Percentiles rank a stretch among this genome's conserved stretches.
phyloP scores from a whole-genome alignment of 2,888 invertebrate genomes.

The Acanthococcus lagerstroemiae region DNA sequence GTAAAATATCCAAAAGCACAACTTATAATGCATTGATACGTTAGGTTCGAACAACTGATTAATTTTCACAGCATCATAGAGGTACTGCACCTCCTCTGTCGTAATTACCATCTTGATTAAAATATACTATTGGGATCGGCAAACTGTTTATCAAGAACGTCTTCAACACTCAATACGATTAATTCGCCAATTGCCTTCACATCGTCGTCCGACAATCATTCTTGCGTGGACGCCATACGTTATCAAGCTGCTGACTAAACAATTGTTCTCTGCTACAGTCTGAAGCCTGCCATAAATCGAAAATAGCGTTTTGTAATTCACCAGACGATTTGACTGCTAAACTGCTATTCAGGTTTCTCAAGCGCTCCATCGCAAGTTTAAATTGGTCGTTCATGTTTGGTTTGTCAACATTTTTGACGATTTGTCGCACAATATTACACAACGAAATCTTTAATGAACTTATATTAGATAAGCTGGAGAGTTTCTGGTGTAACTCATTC shows the following conservation, averaged over 20 bases:
- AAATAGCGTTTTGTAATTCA: background rate
- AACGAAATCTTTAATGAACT: background rate
- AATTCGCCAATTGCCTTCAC: background rate
- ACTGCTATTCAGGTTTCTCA: background rate
- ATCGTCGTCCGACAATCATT: background rate
- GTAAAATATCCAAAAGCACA: too few species aligned
- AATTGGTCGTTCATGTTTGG: background rate
- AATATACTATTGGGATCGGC: background rate
- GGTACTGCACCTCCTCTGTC: too few species aligned
- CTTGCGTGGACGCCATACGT: background rate
- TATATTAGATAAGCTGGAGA: background rate
- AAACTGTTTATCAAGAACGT: background rate
- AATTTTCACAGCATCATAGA: too few species aligned
- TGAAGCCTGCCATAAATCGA: background rate
- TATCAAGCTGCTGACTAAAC: background rate
- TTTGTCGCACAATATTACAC: background rate
- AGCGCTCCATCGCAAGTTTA: background rate
- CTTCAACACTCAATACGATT: background rate
- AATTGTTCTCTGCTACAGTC: background rate
- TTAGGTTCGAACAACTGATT: too few species aligned
- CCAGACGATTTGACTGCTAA: background rate
- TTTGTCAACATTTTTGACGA: background rate
- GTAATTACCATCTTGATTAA: too few species aligned
- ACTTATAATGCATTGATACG: too few species aligned
- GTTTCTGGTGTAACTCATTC: background rate